Conservation (phyloP, 2,888 invertebrate genomes). For the Dromius quadrimaculatus region DNA sequence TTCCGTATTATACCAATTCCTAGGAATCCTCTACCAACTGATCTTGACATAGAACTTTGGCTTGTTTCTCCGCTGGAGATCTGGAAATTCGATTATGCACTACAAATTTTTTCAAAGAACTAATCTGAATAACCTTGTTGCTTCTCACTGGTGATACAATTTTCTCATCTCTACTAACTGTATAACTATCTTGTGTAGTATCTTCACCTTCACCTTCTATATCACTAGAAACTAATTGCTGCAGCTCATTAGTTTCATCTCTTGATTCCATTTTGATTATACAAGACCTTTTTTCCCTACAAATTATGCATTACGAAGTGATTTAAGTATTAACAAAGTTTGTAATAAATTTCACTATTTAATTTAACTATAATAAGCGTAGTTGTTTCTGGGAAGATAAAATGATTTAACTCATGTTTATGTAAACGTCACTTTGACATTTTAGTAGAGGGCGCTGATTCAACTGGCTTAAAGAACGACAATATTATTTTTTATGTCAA, state of each 20-base stretch:
- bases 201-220: slow-evolving; percentile 66
- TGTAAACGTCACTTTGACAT: slow-evolving; percentile 42
- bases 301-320: slow-evolving; percentile 15
- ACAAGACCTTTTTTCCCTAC: no score
- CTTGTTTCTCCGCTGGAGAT: slow-evolving; percentile 66
- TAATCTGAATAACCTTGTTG: slow-evolving; percentile 59
- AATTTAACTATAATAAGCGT: slow-evolving; percentile 37
- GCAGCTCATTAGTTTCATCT: slow-evolving; percentile 65
- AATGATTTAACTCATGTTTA: slow-evolving; percentile 38
- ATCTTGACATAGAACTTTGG: slow-evolving; percentile 64
- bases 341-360: slow-evolving; percentile 16
- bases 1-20: slow-evolving; percentile 52
- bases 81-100: slow-evolving; percentile 56
- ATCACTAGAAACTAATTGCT: slow-evolving; percentile 66
- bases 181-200: slow-evolving; percentile 63
- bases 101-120: background rate
- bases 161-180: slow-evolving; percentile 62
- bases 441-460: slow-evolving; percentile 11
- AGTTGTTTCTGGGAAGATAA: slow-evolving; percentile 31
- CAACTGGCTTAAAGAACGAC: no score
- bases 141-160: slow-evolving; percentile 64
- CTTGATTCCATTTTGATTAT: slow-evolving; percentile 64
- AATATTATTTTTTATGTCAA: no score
- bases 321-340: slow-evolving; percentile 8
- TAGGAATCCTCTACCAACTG: slow-evolving; percentile 45